These are phyloP conservation scores for Athalia rosae DNA, from an alignment of 2,888 invertebrate species.

Conservation along the genomic window DNA sequence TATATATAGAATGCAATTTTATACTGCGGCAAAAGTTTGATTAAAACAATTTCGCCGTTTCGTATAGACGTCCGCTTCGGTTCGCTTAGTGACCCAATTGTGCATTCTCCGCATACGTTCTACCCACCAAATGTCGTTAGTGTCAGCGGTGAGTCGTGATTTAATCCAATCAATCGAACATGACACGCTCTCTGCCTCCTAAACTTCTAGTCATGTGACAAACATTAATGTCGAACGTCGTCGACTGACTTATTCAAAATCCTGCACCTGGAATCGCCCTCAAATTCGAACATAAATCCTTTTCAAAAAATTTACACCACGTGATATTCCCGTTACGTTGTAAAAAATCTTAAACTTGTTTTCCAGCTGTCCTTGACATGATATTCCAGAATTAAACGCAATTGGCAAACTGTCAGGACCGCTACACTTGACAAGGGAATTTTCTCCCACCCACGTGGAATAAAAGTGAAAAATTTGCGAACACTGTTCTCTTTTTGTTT, in stretches of 20 bases:
- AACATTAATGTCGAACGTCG: conserved; percentile 4
- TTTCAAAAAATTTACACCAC: neutral
- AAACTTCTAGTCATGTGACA: conserved; percentile 13
- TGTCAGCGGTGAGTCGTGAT: conserved; percentile 42
- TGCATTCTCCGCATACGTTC: conserved; percentile 31
- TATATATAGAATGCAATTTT: neutral
- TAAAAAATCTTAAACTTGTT: neutral
- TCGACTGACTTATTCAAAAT: conserved; percentile 10
- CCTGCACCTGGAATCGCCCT: neutral
- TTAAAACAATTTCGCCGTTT: conserved; percentile 29
- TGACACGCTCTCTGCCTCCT: conserved; percentile 33
- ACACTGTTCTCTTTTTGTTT: neutral
- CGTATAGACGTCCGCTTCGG: neutral
- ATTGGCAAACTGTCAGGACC: conserved; percentile 4
- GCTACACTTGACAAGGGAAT: neutral
- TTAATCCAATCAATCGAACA: conserved; percentile 38
- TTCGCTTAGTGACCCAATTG: conserved; percentile 36
- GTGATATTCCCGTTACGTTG: neutral
- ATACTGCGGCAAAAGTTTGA: conserved; percentile 13
- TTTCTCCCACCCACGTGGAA: neutral
- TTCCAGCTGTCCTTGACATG: no score
- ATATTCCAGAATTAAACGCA: no score
- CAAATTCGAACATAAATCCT: neutral
- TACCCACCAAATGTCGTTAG: conserved; percentile 32
- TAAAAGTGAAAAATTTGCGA: no score